Base-by-base conservation (phyloP, 2,113 vertebrate species). In the Albula goreensis region DNA sequence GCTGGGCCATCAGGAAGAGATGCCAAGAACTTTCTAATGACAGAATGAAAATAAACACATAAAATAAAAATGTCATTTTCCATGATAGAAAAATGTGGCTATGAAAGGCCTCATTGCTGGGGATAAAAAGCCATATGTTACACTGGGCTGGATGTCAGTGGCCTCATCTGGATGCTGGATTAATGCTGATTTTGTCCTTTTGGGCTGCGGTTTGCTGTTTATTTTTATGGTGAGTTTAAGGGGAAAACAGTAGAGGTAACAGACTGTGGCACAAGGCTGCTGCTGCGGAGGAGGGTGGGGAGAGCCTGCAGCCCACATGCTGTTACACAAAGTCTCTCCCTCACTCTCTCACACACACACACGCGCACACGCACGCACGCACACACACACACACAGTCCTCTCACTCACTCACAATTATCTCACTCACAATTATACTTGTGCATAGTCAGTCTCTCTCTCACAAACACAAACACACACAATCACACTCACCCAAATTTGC, bases 191-290 rank as follows among this genome's bases (percentile, higher is more conserved):
- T 82, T 41, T 48, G 53, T 2, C 19, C 19, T 57, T 82, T 82
- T 50, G 49, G 15, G 19, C 53, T 6, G 52, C 53, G 53, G 81
- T 41, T 53, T 63, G 63, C 22, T 66, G 13, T 81, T 85, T 60
- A 49, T 53, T 81, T 41, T 79, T 8, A 77, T 50, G 6, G 22
- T 19, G 50, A 51, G 63, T 78, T 79, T 83, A 5, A 17, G 80
- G 50, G 81, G 70, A 84, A 50, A 84, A 85, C 56, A 17, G 50
- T 48, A 48, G 78, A 79, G 50, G 78, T 74, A 70, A 78, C 22
- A 84, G 81, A 56, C 41, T 70, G n/a, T 78, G 82, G 83, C 17
- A 41, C 49, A 49, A 50, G 51, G 49, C 48, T n/a, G 25, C 52
- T 66, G n/a, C 49, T 50, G 52, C 31, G 0, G 7, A 19, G 81